Evolutionary conservation across 2,888 invertebrate genomes (phyloP), one percentile per base, ranked within the genome.

Genomic region (Amphipoea lucens): DNA sequence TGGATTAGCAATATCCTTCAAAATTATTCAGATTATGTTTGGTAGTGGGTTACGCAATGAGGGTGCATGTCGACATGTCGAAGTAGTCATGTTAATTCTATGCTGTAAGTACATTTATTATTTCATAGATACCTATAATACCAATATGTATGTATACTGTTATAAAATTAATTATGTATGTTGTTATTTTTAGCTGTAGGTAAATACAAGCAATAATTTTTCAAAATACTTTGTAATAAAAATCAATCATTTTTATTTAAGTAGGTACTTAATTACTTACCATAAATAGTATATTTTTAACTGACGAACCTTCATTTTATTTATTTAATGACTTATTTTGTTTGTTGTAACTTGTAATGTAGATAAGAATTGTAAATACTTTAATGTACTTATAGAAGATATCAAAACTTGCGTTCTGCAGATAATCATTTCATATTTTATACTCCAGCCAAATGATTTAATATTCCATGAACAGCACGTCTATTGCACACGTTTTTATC

Each of bases 331-430:
- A 62, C 45, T 20, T 62, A 45, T 72, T 60, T 36, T 36, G 36
- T 36, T 3, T n/a, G 1, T 67, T 51, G 23, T 74, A 17, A 17
- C 12, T 51, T 48, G 23, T 74, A 17, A 17, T 36, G 17, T 72
- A 54, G 0, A 17, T 74, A 60, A 57, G 60, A 57, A 9, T 60
- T 76, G 74, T 60, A 74, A 48, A 76, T 62, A 74, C 45, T 40
- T 36, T 36, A 5, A 54, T 17, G 3, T 60, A 36, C 69, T 20
- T 69, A 69, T 0, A 20, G 7, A 23, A 29, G 2, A 17, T 51
- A 70, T 5, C n/a, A n/a, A 45, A 42, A 60, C 9, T 54, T 74
- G 9, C 17, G 4, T 63, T 23, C 2, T 57, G 17, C 17, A 45
- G 45, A 1, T 17, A 11, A 42, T 23, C 57, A 23, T 23, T 57